Evolutionary conservation across 2,888 invertebrate species (phyloP).

Genomic region (Meta bourneti): DNA sequence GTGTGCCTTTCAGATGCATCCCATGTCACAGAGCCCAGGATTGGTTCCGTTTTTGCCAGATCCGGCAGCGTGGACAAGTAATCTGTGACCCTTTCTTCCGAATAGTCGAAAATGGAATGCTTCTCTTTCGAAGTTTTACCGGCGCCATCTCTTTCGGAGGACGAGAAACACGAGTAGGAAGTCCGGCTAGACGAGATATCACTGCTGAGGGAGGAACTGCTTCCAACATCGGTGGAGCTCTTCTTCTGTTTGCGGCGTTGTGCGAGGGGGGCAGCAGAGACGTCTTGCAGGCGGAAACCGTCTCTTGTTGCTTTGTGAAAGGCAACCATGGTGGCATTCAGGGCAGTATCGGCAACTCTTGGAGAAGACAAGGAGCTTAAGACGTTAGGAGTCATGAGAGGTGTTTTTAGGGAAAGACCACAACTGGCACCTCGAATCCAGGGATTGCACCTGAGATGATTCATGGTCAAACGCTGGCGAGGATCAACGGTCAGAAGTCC

Average conservation of each 20-base stretch:
- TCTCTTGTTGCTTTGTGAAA: constrained; percentile 86
- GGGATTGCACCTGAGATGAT: constrained; percentile 85
- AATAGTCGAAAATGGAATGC: constrained; percentile 76
- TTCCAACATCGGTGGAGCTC: constrained; percentile 82
- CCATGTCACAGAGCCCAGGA: constrained; percentile 42
- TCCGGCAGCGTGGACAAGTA: constrained; percentile 76
- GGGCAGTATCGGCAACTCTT: constrained; percentile 83
- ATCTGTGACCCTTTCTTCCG: constrained; percentile 76
- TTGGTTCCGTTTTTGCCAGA: constrained; percentile 19
- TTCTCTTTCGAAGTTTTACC: constrained; percentile 39
- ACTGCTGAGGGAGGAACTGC: constrained; percentile 81
- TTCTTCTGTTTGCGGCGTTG: constrained; percentile 85
- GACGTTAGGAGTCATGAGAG: constrained; percentile 85
- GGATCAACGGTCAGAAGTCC: constrained; percentile 90
- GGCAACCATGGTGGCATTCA: constrained; percentile 86
- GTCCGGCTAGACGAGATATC: constrained; percentile 71
- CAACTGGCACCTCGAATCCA: constrained; percentile 84
- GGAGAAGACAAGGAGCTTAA: constrained; percentile 81
- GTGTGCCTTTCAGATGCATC: not conserved
- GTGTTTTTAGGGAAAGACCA: constrained; percentile 82
- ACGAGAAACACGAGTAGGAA: constrained; percentile 72
- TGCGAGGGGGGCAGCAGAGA: constrained; percentile 86
- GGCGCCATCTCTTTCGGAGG: constrained; percentile 36
- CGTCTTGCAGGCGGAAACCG: constrained; percentile 88
- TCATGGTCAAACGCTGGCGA: constrained; percentile 86